Evolutionary conservation across 2,113 vertebrate species (phyloP).

Genomic region (Sterrhoptilus dennistouni): DNA sequence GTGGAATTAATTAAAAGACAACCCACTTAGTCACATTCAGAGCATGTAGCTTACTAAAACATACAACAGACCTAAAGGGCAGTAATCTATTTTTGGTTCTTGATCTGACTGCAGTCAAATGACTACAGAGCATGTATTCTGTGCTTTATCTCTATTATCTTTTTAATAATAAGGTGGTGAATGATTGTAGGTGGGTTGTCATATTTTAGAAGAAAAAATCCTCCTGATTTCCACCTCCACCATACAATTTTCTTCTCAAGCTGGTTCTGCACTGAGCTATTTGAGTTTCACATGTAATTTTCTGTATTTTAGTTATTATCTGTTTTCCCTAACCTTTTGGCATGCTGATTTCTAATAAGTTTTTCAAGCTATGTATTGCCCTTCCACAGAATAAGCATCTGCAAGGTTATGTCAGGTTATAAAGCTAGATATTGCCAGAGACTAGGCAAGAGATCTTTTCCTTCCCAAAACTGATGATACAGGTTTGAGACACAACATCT

Average conservation of each 20-base stretch:
- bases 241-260: constrained; percentile 44
- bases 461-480: background rate
- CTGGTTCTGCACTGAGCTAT: background rate
- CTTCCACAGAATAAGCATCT: background rate
- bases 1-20: constrained; percentile 1
- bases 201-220: constrained; percentile 37
- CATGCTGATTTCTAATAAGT: background rate
- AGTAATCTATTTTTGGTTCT: constrained; percentile 38
- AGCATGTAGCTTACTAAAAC: background rate
- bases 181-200: constrained; percentile 58
- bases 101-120: constrained; percentile 31
- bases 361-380: background rate
- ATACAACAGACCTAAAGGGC: constrained; percentile 10
- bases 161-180: constrained; percentile 59
- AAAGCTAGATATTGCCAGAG: background rate
- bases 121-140: background rate
- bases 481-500: background rate
- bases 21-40: background rate
- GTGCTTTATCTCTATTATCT: constrained; percentile 20
- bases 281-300: background rate
- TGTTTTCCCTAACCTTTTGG: background rate
- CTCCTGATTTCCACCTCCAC: constrained; percentile 45
- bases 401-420: background rate
- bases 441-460: background rate
- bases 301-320: background rate